Percentiles rank a stretch among this genome's conserved stretches.
Evolutionary conservation across 2,888 invertebrate species (phyloP).

Genomic region (Antheraea yamamai): DNA sequence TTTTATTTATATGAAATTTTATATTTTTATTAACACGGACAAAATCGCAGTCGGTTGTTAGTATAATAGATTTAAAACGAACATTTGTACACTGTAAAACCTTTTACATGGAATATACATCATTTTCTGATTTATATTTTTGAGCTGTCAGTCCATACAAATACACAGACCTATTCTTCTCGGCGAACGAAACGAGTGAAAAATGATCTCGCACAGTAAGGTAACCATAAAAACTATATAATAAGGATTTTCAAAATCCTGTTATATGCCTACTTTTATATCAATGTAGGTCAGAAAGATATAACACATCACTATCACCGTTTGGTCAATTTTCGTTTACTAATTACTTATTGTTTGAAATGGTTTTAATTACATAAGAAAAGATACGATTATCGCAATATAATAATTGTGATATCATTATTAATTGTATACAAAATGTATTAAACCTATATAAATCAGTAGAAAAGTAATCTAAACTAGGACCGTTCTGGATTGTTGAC

Average conservation of each 20-base stretch:
- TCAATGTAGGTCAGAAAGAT: no score
- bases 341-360: no score
- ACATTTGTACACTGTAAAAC: constrained; percentile 23
- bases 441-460: no score
- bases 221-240: neutral
- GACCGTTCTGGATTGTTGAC: no score
- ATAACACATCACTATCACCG: no score
- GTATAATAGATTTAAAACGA: neutral
- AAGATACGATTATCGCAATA: no score
- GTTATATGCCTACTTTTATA: neutral
- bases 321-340: no score
- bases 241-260: neutral
- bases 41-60: neutral
- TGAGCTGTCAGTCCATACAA: constrained; percentile 56
- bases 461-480: no score
- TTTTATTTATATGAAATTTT: neutral
- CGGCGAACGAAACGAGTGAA: constrained; percentile 46
- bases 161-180: constrained; percentile 45
- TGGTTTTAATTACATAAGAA: no score
- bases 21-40: neutral
- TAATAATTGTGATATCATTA: no score
- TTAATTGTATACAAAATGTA: no score
- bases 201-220: constrained; percentile 53
- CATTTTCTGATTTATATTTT: constrained; percentile 58
- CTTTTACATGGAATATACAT: constrained; percentile 35